Base-by-base conservation (phyloP, 2,888 invertebrate species). In the Melieria picta region DNA sequence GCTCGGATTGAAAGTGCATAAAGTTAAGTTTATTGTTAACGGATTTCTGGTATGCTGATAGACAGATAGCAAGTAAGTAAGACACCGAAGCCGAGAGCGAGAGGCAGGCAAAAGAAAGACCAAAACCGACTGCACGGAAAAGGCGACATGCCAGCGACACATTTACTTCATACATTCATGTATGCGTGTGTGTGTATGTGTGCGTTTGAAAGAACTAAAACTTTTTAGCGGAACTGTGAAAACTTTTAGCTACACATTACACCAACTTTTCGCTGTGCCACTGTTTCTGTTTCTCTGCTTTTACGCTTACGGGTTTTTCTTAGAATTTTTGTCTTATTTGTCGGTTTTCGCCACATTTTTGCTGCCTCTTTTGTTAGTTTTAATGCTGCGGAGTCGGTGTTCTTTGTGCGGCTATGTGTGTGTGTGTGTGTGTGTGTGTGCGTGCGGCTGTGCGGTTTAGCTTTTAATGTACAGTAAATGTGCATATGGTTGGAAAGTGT, bases 1-100 rank as follows among this genome's bases (percentile, higher is more conserved):
- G 78, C 74, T 75, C 11, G 82, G 80, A 83, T 81, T 80, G 83
- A 80, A 82, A 82, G 80, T 77, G 83, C 81, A 82, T 81, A 80
- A 81, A 81, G 80, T 83, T 80, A 75, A 78, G 77, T 83, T 82
- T 83, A 81, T 81, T 81, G 80, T 81, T 80, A 79, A 79, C 79
- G 80, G 80, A 82, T 81, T 71, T 73, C 57, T 50, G 11, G 60
- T 52, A 57, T 30, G 65, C 48, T 65, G 30, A 56, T 57, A 47
- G 10, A 57, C 56, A 65, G 55, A 56, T 11, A 4, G 30, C 9
- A 65, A 47, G 30, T n/a, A 57, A 5, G n/a, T 11, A 55, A n/a
- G n/a, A 7, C 13, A 46, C 55, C 30, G n/a, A 30, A 52, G n/a
- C 55, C 30, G n/a, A 47, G 43, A 61, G 4, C 50, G 13, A 46